Evolutionary conservation across 2,888 invertebrate genomes (phyloP).

Genomic region (Coleophora deauratella): DNA sequence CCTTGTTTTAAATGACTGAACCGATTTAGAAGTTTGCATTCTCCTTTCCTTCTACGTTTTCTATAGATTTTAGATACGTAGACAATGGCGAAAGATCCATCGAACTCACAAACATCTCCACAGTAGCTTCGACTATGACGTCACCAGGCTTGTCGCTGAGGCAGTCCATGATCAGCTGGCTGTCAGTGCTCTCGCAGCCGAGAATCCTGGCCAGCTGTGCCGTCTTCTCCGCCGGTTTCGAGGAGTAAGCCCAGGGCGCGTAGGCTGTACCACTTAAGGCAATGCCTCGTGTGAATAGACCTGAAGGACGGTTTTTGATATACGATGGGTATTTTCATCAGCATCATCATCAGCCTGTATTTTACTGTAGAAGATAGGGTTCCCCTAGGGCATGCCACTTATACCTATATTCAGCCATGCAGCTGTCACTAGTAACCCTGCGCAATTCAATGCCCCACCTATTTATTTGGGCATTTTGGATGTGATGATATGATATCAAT

Average conservation of each 20-base stretch:
- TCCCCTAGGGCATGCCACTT: no score
- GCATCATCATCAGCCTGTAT: no score
- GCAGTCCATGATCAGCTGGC: slow-evolving; percentile 75
- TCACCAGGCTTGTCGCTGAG: slow-evolving; percentile 75
- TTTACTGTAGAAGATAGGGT: no score
- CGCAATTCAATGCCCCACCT: no score
- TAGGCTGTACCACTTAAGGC: slow-evolving; percentile 82
- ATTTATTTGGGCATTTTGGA: not conserved
- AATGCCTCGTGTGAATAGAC: slow-evolving; percentile 72
- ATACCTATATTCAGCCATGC: no score
- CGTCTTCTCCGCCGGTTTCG: slow-evolving; percentile 75
- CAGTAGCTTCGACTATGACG: slow-evolving; percentile 71
- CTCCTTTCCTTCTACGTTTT: no score
- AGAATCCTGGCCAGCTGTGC: slow-evolving; percentile 72
- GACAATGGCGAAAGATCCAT: no score
- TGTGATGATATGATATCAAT: not conserved
- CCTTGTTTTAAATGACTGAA: no score
- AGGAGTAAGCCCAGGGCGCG: slow-evolving; percentile 75
- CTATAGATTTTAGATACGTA: no score
- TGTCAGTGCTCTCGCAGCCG: slow-evolving; percentile 75
- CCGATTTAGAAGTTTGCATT: no score
- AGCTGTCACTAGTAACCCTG: no score
- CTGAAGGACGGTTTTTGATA: not conserved
- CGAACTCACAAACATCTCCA: slow-evolving; percentile 75
- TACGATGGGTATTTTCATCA: no score